Base-by-base conservation (phyloP, 2,113 vertebrate genomes). In the Hipposideros armiger region DNA sequence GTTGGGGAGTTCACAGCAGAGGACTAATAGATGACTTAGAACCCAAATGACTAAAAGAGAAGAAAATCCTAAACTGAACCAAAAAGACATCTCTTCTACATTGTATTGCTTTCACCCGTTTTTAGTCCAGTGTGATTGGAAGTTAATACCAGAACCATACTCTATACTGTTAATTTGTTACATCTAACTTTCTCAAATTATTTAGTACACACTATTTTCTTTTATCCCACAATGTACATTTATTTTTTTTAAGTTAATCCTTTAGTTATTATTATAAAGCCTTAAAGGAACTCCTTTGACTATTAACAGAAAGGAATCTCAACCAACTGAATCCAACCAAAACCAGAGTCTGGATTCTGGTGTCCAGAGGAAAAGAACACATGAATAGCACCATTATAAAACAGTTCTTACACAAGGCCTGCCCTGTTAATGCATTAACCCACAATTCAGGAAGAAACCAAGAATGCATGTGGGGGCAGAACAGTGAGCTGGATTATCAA, bases 231-330 rank as follows among this genome's bases (percentile, higher is more conserved):
- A 81, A 69, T n/a, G 9, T 72, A 6, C 50, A 11, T 56, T 90
- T 13, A 69, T 54, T n/a, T 50, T 50, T 94, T 89, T 90, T 89
- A 69, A 90, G 47, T 64, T 76, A 74, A 50, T 92, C 24, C 15
- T 89, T 92, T 58, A 72, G 32, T 66, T 78, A 88, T 67, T 66
- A 72, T 62, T 78, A 67, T 67, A 72, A 90, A 62, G 10, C 15
- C 64, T 92, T 47, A 92, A 80, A 81, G 42, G 60, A 95, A 80
- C 17, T 69, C n/a, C 62, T 91, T 40, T 54, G n/a, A n/a, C 3
- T 66, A 58, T 42, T 86, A 91, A 88, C 10, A 70, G 40, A 91
- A 40, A 90, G 13, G 47, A 78, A 67, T 24, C 47, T 91, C 52
- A 77, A 64, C 30, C 56, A 32, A 67, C 47, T 81, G 56, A 20